phyloP scores from a whole-genome alignment of 2,888 invertebrate species.

The Steinernema carpocapsae region DNA sequence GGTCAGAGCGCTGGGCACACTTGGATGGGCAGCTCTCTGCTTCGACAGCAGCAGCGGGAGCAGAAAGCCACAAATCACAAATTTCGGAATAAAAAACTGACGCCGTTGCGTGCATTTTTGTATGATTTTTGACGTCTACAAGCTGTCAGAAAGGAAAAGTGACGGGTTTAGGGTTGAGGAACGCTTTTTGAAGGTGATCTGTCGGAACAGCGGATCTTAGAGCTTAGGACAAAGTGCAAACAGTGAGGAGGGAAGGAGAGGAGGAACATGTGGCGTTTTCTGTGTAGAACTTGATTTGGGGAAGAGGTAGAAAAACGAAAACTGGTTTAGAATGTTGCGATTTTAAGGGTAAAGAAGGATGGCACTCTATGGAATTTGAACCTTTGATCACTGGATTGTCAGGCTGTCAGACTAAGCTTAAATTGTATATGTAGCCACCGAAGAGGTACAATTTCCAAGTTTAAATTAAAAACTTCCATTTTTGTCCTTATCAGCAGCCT shows the following conservation, averaged over 20 bases:
- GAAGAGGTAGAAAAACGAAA: too few species aligned
- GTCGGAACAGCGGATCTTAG: background rate
- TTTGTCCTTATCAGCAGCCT: background rate
- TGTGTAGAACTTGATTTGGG: too few species aligned
- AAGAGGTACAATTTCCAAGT: background rate
- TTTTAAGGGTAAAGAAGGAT: too few species aligned
- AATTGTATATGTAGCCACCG: background rate
- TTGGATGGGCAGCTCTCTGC: background rate
- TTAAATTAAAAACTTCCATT: constrained; percentile 15
- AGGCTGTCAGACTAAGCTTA: too few species aligned
- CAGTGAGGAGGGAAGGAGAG: background rate
- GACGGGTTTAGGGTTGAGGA: background rate
- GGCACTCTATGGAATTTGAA: too few species aligned
- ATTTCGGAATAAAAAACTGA: background rate
- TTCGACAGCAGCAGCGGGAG: background rate
- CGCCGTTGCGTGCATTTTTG: background rate
- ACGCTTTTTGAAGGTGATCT: too few species aligned
- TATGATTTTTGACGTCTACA: background rate
- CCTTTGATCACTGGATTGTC: too few species aligned
- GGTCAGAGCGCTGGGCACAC: constrained; percentile 6
- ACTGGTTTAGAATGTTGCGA: too few species aligned
- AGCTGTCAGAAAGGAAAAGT: background rate
- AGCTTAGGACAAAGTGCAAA: constrained; percentile 26
- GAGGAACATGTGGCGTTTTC: constrained; percentile 29
- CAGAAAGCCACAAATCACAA: background rate